Evolutionary conservation across 2,888 invertebrate species (phyloP), one percentile per base, ranked within the genome.

Genomic region (Spilosoma lubricipeda): DNA sequence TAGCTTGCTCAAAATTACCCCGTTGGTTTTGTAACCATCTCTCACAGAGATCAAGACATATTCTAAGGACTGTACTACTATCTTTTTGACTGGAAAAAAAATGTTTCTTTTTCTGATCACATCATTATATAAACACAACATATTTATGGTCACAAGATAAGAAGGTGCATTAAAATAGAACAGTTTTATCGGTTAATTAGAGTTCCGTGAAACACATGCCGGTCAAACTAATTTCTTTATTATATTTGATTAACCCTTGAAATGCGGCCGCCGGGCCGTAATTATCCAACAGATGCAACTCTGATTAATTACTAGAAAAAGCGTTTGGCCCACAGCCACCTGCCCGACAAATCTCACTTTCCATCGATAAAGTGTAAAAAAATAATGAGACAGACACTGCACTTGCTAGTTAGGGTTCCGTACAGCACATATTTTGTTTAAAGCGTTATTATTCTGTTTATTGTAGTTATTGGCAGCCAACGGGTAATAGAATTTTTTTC

Each of bases 211-310:
- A 90, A 90, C 94, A 93, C 93, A 93, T 93, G 93, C 85, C 91
- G 90, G 86, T 89, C 90, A 85, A 85, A 89, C 92, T 94, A 95
- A 95, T 95, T 94, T 93, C 95, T 95, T 95, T 94, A 95, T 95
- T 94, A 94, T 94, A 92, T 95, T 95, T 95, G 94, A 95, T 94
- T 94, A 95, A 94, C 94, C 94, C 95, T 94, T 94, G 92, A 93
- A 91, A 92, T 83, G 83, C 82, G 80, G 78, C 76, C 77, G 81
- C 76, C 82, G 84, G 86, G 82, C 82, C 86, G 91, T 94, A 94
- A 94, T 95, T 94, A 94, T 89, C 80, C 87, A 92, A 94, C 95
- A 95, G 95, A 94, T 95, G 94, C 91, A 90, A 85, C 87, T 82
- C 92, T 93, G 94, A 95, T 95, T 95, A 95, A 95, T 95, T 94